Percentiles rank a stretch among this genome's conserved stretches.
phyloP scores from a whole-genome alignment of 2,797 vertebrate genomes.

The Arctocebus calabarensis region DNA sequence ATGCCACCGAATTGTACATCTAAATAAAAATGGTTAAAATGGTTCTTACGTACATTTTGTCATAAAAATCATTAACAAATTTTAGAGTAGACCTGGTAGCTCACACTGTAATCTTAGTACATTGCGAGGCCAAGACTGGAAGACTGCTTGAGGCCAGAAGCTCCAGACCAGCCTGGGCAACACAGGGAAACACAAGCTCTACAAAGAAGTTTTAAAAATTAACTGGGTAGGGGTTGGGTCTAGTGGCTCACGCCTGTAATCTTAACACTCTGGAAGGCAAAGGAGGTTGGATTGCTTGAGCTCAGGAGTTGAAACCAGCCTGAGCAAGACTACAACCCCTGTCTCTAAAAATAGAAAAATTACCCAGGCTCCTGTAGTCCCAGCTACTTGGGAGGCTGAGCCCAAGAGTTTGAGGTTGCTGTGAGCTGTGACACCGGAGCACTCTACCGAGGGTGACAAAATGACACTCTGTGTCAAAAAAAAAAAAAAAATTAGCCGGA shows the following conservation, averaged over 20 bases:
- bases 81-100: background rate
- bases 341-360: no score
- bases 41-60: background rate
- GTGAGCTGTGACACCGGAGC: no score
- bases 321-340: no score
- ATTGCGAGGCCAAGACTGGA: background rate
- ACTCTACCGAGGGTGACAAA: no score
- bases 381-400: no score
- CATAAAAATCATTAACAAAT: background rate
- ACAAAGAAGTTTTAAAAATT: background rate
- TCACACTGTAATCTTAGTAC: background rate
- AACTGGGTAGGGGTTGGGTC: background rate
- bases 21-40: slow-evolving; percentile 27
- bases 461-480: no score
- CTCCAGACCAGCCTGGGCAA: background rate
- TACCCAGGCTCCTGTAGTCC: no score
- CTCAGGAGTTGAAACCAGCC: background rate
- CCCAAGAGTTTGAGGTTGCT: no score
- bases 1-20: background rate
- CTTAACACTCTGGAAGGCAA: background rate
- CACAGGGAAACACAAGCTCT: background rate
- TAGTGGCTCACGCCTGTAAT: background rate
- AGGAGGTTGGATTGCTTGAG: background rate
- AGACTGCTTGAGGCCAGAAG: background rate
- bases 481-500: no score